These are phyloP conservation scores for Biston betularia DNA, from an alignment of 2,888 invertebrate genomes.

Conservation along the genomic window DNA sequence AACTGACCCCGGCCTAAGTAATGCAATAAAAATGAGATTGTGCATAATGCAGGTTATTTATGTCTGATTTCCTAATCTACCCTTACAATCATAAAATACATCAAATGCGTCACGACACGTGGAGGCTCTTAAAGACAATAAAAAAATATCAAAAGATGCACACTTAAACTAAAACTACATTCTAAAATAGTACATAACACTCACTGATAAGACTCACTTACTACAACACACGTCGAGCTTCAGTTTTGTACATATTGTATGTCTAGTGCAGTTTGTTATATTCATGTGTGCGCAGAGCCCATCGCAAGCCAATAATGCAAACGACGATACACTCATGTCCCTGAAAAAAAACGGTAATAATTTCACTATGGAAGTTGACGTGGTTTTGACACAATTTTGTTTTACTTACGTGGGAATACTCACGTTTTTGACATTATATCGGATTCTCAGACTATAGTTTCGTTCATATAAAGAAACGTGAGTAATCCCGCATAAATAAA, in stretches of 20 bases:
- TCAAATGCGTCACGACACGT: not conserved
- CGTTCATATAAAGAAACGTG: too few species aligned
- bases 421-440: too few species aligned
- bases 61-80: too few species aligned
- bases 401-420: too few species aligned
- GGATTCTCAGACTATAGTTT: too few species aligned
- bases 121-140: not conserved
- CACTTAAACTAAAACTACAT: constrained; percentile 21
- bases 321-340: constrained; percentile 77
- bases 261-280: constrained; percentile 70
- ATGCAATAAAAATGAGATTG: not conserved
- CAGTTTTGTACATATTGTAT: constrained; percentile 69
- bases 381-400: too few species aligned
- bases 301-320: constrained; percentile 72
- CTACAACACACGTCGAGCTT: constrained; percentile 78
- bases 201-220: constrained; percentile 74
- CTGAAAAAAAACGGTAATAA: constrained; percentile 47
- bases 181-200: constrained; percentile 50
- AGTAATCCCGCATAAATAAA: not conserved
- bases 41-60: not conserved
- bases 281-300: constrained; percentile 67
- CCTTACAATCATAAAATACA: too few species aligned
- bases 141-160: not conserved
- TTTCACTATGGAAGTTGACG: too few species aligned
- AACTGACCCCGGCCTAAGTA: not conserved